A percentile compares a stretch with the other conserved stretches of the same genome.
phyloP scores from a whole-genome alignment of 2,113 vertebrate genomes.

The Micromys minutus region DNA sequence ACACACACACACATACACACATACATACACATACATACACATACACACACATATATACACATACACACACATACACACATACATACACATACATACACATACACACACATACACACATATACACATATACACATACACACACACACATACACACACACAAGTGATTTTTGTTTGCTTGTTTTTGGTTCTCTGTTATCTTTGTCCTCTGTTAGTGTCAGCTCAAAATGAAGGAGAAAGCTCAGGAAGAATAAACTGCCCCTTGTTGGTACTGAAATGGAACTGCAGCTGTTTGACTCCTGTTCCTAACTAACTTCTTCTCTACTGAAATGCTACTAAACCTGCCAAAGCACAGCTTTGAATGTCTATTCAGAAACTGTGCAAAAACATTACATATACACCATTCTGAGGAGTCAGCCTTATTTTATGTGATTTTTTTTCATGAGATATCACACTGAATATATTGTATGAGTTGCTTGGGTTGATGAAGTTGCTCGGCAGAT shows the following conservation, averaged over 20 bases:
- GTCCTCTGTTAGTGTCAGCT: conserved; percentile 59
- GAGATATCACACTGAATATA: not conserved
- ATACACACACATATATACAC: no score
- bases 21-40: no score
- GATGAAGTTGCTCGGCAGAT: not conserved
- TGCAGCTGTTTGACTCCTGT: conserved; percentile 68
- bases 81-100: no score
- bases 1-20: no score
- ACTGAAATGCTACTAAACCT: not conserved
- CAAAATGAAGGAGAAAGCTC: conserved; percentile 44
- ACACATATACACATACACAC: no score
- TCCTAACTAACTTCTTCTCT: conserved; percentile 52
- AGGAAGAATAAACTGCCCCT: conserved; percentile 23
- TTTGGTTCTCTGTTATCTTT: conserved; percentile 63
- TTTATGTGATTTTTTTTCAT: not conserved
- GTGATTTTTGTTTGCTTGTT: no score
- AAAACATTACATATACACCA: conserved; percentile 27
- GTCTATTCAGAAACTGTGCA: not conserved
- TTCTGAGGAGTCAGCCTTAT: not conserved
- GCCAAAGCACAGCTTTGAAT: not conserved
- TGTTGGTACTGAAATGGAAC: conserved; percentile 39
- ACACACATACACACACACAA: no score
- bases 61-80: no score
- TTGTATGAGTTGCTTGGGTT: not conserved
- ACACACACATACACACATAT: no score